phyloP scores from a whole-genome alignment of 2,888 invertebrate species.

The Eucera pruinosa region DNA sequence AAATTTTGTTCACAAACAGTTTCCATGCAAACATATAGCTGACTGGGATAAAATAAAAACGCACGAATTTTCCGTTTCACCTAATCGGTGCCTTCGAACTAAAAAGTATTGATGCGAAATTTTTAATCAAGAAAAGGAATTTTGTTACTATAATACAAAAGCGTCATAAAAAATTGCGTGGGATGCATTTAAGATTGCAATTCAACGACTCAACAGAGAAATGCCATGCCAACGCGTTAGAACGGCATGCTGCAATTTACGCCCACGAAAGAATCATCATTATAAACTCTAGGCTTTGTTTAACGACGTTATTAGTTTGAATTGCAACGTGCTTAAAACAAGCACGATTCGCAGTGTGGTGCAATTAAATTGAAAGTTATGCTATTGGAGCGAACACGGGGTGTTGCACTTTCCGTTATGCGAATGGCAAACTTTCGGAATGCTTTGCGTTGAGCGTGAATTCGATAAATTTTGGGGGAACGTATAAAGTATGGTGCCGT shows the following conservation, averaged over 20 bases:
- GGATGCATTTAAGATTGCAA: not conserved
- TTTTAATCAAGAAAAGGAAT: too few species aligned
- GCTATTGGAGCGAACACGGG: not conserved
- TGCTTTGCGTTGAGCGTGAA: not conserved
- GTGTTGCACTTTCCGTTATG: not conserved
- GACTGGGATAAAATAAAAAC: too few species aligned
- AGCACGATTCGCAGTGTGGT: not conserved
- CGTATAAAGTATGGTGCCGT: not conserved
- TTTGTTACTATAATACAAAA: too few species aligned
- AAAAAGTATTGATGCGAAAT: too few species aligned
- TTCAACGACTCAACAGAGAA: too few species aligned
- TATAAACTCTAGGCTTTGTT: not conserved
- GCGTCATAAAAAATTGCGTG: too few species aligned
- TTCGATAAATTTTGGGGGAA: not conserved
- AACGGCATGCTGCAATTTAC: not conserved
- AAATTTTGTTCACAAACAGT: too few species aligned
- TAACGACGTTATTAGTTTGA: slow-evolving; percentile 24
- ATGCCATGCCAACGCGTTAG: not conserved
- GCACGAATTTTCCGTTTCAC: too few species aligned
- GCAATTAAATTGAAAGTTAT: slow-evolving; percentile 17
- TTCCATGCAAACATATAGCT: too few species aligned
- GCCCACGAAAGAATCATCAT: not conserved
- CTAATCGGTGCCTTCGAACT: too few species aligned
- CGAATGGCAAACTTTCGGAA: not conserved
- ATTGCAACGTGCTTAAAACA: slow-evolving; percentile 7